Base-by-base conservation (phyloP, 2,888 invertebrate genomes). In the Antheraea yamamai region DNA sequence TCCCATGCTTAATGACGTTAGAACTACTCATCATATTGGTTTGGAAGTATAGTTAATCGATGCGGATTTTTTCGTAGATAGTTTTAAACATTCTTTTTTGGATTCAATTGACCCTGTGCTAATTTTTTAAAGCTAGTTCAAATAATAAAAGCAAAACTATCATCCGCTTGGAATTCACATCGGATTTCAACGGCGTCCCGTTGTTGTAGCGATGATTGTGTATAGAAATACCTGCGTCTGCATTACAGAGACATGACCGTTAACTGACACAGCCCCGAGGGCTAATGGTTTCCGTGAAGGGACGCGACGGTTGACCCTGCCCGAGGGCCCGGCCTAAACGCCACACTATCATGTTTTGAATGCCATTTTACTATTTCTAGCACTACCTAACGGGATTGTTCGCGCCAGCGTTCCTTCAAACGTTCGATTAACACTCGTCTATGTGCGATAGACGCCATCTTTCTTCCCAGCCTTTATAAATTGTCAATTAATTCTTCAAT, bases 271-370 rank as follows among this genome's bases (percentile, higher is more conserved):
- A 47, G 74, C 74, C 74, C 26, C 72, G 18, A 72, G 74, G 74
- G 74, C 72, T 75, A 75, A 79, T 79, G 76, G 80, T 78, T 81
- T 81, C 81, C 79, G 79, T 78, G 81, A 81, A 81, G 78, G 76
- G 73, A 77, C 77, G 80, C 81, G 79, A 70, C 70, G 39, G 70
- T 70, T 75, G 74, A 75, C 72, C 74, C 74, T 23, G 23, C 72
- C 64, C 20, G 20, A 39, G 35, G 35, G 61, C 51, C 64, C 64
- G 64, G 26, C 64, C 26, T 66, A 30, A 66, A 30, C 64, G 30
- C 0, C 64, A 1, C 26, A 14, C 26, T 16, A 66, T 66, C 26
- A 66, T 66, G 30, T 26, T 26, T 30, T 16, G 30, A 66, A 66
- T 66, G 26, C 30, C 26, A 66, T 66, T 66, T 30, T 66, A 12